These are phyloP conservation scores for Hippasteria phrygiana DNA, from an alignment of 53 echinoderm and acorn worm genomes.

Conservation along the genomic window DNA sequence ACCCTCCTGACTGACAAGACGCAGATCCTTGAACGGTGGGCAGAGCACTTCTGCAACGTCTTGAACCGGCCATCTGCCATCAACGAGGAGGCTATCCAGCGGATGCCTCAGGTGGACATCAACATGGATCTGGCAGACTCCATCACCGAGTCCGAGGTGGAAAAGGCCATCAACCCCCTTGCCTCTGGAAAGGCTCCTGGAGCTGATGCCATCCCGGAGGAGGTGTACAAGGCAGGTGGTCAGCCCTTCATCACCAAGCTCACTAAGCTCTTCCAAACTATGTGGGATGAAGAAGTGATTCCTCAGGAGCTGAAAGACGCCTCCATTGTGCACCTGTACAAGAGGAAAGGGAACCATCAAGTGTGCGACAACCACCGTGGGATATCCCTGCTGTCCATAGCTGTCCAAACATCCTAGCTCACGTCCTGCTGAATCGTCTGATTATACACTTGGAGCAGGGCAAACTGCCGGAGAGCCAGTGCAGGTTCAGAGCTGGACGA, in stretches of 20 bases:
- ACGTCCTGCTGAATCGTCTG: neutral
- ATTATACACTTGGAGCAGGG: conserved; percentile 13
- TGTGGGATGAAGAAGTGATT: neutral
- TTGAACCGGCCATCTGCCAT: conserved; percentile 27
- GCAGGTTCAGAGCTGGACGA: neutral
- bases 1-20: conserved; percentile 24
- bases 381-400: neutral
- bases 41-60: conserved; percentile 37
- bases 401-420: neutral
- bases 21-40: conserved; percentile 45
- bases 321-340: conserved; percentile 2
- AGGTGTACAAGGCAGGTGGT: conserved; percentile 21
- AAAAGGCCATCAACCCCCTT: conserved; percentile 9
- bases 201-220: conserved; percentile 16
- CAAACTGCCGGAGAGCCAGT: conserved; percentile 28
- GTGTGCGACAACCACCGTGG: neutral
- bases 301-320: conserved; percentile 26
- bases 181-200: conserved; percentile 19
- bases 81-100: neutral
- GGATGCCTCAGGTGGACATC: neutral
- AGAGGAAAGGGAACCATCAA: conserved; percentile 6
- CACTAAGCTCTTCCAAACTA: neutral
- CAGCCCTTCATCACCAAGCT: neutral
- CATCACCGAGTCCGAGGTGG: neutral
- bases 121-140: neutral